Base-by-base conservation (phyloP, 2,113 vertebrate genomes). In the Aphelocoma coerulescens region DNA sequence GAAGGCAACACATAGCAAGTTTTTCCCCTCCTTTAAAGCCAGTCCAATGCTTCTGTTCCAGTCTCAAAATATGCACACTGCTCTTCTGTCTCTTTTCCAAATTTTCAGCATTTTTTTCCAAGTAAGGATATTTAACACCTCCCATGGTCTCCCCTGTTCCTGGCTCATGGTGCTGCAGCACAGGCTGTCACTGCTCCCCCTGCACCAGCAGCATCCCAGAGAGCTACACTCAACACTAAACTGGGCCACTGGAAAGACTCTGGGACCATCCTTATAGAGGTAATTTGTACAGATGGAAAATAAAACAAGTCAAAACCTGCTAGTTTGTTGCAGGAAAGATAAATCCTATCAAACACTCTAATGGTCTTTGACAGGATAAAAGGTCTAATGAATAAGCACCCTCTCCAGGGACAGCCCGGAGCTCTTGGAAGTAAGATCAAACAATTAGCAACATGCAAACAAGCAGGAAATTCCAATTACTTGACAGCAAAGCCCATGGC, bases 381-480 rank as follows among this genome's bases (percentile, higher is more conserved):
- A 95, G 57, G 57, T 61, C 89, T 89, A 91, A 93, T 78, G 89
- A 93, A 91, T 72, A 89, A 81, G 24, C 52, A 63, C 30, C 32
- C 52, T 95, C 93, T 88, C 89, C 65, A 87, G 89, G 76, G 89
- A 71, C 79, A 84, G 65, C 77, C 73, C 0, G 0, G 65, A 93
- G 73, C 63, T 91, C 91, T 84, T 8, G 3, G 49, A 95, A 96
- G 51, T 49, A 92, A 83, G 63, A 95, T 89, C 80, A 81, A 65
- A 91, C 83, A 92, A 89, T 91, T 72, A 93, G 80, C 27, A 67
- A 93, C 68, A 89, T 54, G 80, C 77, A 95, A 95, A 97, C 76
- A 92, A 93, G 86, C 76, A 92, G 89, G 84, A 93, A 95, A 95
- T 95, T 75, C 80, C 73, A 75, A 95, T 91, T 97, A 87, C 68